These are phyloP conservation scores for Nyctalus aviator DNA, from an alignment of 2,797 vertebrate species.

Conservation along the genomic window DNA sequence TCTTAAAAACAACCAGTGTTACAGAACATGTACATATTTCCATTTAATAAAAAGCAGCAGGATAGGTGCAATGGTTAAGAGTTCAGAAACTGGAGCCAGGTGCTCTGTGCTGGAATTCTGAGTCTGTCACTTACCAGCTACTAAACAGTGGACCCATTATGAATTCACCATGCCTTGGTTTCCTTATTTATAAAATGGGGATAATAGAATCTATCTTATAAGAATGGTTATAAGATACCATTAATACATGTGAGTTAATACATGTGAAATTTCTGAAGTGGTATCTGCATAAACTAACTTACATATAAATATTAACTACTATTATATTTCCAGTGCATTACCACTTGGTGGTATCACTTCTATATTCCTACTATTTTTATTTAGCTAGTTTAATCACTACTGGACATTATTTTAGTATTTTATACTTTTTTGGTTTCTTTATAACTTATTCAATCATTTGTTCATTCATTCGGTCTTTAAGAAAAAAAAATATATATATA, in stretches of 20 bases:
- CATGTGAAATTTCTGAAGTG: neutral
- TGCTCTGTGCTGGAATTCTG: neutral
- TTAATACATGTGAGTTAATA: neutral
- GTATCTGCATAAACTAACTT: neutral
- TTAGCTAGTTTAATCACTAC: neutral
- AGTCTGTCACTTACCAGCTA: neutral
- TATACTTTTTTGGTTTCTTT: conserved; percentile 18
- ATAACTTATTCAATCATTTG: neutral
- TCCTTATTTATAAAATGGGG: neutral
- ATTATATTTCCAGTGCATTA: neutral
- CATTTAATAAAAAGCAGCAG: neutral
- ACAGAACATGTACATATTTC: neutral
- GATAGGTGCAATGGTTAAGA: neutral
- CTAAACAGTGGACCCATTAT: neutral
- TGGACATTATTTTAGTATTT: neutral
- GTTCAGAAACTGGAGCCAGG: neutral
- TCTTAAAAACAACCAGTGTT: neutral
- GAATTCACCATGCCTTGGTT: neutral
- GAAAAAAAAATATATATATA: too few species aligned
- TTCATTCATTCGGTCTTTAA: conserved; percentile 30
- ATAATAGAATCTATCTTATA: neutral
- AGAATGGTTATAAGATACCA: neutral
- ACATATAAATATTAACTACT: neutral
- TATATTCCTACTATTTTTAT: neutral
- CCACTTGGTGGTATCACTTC: neutral